Evolutionary conservation across 2,888 invertebrate species (phyloP), one percentile per base, ranked within the genome.

Genomic region (Anticlea derivata): DNA sequence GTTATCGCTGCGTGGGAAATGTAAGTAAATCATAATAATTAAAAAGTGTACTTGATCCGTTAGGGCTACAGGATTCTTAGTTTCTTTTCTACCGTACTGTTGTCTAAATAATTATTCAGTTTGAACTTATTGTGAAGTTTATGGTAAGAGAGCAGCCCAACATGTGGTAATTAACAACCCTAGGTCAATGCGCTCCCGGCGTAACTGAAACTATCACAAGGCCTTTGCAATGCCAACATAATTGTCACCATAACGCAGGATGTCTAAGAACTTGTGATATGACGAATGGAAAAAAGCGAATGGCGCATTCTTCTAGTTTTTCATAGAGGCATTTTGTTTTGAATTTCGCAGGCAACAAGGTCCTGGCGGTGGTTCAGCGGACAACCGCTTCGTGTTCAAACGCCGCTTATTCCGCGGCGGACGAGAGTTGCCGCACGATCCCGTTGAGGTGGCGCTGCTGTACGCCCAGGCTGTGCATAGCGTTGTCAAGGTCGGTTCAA

Each of bases 401-500:
- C 94, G 97, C 44, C 93, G 98, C 7, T 85, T 98, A 41, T 98
- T 98, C 87, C 94, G 96, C 66, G 95, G 96, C 58, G 96, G 96
- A 0, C 92, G 97, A 27, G 97, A 98, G 80, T 91, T 98, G 43
- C 97, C 97, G 5, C 97, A 97, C 84, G 98, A 98, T 88, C 98
- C 98, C 0, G 96, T 98, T 0, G 98, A 98, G 86, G 96, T 98
- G 7, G 97, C 97, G 68, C 93, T 98, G 76, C 89, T 98, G 2
- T 98, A 98, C 81, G 97, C 98, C 17, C 98, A 98, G 88, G 98
- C 98, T 49, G 98, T 98, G 5, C 96, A 98, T 71, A 96, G 96
- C 75, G 97, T 98, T 37, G 98, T 98, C 1, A 97, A 97, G 93
- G 97, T 97, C 90, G 58, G 47, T 31, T 26, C 6, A 13, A n/a